Evolutionary conservation across 2,888 invertebrate genomes (phyloP).

Genomic region (Tolmerus cingulatus): DNA sequence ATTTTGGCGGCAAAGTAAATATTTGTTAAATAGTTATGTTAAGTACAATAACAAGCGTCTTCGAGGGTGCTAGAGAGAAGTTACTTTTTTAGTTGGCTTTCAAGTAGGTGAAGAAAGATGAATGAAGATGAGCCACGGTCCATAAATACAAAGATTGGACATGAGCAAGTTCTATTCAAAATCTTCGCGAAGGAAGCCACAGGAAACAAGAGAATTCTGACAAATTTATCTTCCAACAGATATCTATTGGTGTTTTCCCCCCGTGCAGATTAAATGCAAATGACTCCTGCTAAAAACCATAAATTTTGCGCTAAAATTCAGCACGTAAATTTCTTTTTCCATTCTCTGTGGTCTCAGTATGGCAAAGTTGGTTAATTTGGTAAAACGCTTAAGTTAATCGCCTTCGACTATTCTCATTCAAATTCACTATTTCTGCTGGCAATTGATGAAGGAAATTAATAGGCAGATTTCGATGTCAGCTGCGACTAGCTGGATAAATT

Average conservation of each 20-base stretch:
- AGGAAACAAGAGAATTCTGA: neutral
- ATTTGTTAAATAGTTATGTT: neutral
- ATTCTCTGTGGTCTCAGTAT: neutral
- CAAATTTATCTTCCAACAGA: neutral
- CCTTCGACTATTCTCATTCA: constrained; percentile 19
- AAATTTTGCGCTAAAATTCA: neutral
- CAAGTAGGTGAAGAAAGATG: neutral
- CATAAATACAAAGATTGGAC: neutral
- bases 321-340: constrained; percentile 14
- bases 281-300: neutral
- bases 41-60: neutral
- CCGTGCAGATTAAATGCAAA: constrained; percentile 7
- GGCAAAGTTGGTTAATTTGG: neutral
- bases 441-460: constrained; percentile 4
- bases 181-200: neutral
- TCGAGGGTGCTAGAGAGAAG: neutral
- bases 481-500: neutral
- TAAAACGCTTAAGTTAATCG: constrained; percentile 24
- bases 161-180: neutral
- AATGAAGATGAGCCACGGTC: neutral
- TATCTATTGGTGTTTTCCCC: neutral
- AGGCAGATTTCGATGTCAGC: neutral
- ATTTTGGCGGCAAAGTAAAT: neutral
- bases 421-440: neutral
- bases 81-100: neutral